Percentiles rank a stretch among this genome's conserved stretches.
These are phyloP conservation scores for Capreolus pygargus DNA, from an alignment of 2,113 vertebrate species.

Conservation along the genomic window DNA sequence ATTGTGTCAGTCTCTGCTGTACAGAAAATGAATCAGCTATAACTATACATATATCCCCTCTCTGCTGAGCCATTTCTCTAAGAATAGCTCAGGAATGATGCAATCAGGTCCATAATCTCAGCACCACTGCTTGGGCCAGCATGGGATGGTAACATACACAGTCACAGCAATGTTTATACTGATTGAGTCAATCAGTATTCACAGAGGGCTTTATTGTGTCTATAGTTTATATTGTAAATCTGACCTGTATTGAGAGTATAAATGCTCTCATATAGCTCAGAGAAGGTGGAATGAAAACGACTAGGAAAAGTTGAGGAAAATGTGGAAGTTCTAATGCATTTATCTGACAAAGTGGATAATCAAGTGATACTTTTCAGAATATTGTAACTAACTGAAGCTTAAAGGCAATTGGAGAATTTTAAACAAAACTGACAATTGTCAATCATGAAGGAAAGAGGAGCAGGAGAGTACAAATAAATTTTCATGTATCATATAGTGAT, in stretches of 20 bases:
- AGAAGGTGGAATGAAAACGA: background rate
- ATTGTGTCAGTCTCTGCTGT: background rate
- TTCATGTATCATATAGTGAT: background rate
- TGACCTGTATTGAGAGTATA: background rate
- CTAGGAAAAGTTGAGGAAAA: background rate
- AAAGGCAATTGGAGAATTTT: background rate
- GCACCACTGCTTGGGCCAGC: background rate
- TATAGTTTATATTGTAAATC: background rate
- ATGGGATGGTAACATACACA: background rate
- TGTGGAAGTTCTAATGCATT: background rate
- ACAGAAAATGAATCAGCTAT: background rate
- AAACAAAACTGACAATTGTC: background rate
- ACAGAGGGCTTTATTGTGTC: background rate
- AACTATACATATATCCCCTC: background rate
- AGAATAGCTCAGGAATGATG: background rate
- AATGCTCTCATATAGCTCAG: background rate
- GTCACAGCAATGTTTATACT: background rate
- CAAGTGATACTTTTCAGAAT: background rate
- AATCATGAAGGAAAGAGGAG: background rate
- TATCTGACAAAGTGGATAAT: background rate
- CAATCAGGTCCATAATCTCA: background rate
- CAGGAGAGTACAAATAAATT: background rate
- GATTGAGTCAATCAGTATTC: background rate
- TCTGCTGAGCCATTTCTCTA: background rate
- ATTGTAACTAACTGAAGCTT: background rate